phyloP scores from a whole-genome alignment of 2,888 invertebrate species.

The Leptothorax acervorum region DNA sequence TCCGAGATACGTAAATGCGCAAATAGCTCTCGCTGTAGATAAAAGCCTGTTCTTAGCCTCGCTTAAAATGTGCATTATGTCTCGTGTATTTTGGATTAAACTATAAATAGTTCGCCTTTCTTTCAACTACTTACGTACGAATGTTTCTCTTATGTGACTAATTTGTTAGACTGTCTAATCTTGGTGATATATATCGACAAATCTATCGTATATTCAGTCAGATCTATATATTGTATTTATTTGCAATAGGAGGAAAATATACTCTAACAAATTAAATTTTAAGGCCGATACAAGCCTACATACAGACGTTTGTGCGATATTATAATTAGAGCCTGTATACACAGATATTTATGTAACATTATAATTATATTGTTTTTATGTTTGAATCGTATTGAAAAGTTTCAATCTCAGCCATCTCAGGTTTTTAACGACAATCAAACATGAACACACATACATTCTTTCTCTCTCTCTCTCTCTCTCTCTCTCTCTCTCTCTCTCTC shows the following conservation, averaged over 20 bases:
- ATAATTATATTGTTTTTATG: too few relatives aligned
- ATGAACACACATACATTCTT: too few relatives aligned
- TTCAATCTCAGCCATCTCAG: too few relatives aligned
- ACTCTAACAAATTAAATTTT: not conserved
- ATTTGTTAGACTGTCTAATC: not conserved
- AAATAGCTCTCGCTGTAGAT: not conserved
- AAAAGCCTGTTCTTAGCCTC: not conserved
- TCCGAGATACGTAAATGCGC: slow-evolving; percentile 1
- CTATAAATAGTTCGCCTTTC: not conserved
- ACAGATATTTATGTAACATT: too few relatives aligned
- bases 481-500: too few relatives aligned
- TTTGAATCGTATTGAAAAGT: too few relatives aligned
- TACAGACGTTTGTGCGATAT: too few relatives aligned
- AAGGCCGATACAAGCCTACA: too few relatives aligned
- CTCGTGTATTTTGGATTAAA: not conserved
- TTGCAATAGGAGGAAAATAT: not conserved
- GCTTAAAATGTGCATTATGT: not conserved
- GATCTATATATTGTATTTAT: too few relatives aligned
- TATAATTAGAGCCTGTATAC: too few relatives aligned
- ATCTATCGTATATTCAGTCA: not conserved
- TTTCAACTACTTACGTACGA: not conserved
- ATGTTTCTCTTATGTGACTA: slow-evolving; percentile 5
- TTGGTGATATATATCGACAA: not conserved
- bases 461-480: too few relatives aligned
- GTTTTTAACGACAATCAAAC: too few relatives aligned